Conservation (phyloP, 2,113 vertebrate species). For the Xiphophorus couchianus region DNA sequence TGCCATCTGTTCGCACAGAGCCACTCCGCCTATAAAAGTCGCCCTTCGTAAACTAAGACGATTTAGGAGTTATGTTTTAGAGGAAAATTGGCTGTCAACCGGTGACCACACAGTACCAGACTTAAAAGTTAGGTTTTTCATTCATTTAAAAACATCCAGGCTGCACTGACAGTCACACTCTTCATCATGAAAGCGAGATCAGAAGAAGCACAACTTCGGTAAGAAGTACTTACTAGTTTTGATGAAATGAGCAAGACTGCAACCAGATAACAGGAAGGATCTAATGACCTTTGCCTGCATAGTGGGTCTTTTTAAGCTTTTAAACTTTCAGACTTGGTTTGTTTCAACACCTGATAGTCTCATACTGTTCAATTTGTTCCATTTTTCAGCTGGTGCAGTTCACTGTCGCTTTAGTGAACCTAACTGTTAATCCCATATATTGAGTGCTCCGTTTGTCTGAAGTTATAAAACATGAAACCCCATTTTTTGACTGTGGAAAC, state of each 20-base stretch:
- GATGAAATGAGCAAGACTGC: not conserved
- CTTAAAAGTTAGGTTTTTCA: no score
- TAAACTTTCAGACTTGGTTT: no score
- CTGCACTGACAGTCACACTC: not conserved
- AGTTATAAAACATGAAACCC: no score
- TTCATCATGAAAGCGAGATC: not conserved
- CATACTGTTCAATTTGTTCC: no score
- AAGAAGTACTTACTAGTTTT: not conserved
- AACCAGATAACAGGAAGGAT: not conserved
- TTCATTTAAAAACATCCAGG: not conserved
- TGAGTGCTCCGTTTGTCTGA: no score
- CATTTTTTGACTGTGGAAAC: not conserved
- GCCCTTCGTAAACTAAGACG: not conserved
- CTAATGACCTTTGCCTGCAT: not conserved
- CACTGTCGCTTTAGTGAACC: no score
- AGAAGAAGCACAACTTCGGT: not conserved
- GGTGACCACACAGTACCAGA: no score
- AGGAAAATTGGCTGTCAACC: not conserved
- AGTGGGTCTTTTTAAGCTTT: no score
- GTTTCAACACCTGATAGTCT: no score
- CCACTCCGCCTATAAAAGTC: not conserved
- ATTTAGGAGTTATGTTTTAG: not conserved
- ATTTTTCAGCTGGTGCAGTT: no score
- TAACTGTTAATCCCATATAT: no score
- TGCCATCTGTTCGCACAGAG: slow-evolving; percentile 9